Evolutionary conservation across 1,140 invertebrate genomes (phyloP).

Genomic region (Drosophila arizonae): DNA sequence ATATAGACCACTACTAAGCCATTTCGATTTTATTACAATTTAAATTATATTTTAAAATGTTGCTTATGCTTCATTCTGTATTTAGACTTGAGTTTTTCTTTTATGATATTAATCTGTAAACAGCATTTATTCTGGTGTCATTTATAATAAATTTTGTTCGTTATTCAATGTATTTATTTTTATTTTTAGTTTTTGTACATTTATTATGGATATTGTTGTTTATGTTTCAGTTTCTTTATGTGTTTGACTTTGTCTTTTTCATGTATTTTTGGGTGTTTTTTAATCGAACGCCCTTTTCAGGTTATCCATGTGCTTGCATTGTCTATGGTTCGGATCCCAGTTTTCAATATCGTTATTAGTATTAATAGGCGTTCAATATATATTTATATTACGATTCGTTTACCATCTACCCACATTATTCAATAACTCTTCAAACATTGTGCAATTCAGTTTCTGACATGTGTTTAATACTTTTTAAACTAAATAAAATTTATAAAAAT

Average conservation of each 20-base stretch:
- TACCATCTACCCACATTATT: constrained; percentile 7
- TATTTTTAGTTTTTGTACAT: neutral
- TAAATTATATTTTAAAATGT: constrained; percentile 2
- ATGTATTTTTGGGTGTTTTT: constrained; percentile 54
- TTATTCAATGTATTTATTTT: constrained; percentile 3
- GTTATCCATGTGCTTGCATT: constrained; percentile 81
- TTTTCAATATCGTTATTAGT: constrained; percentile 78
- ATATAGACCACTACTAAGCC: constrained; percentile 54
- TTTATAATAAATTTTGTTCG: constrained; percentile 49
- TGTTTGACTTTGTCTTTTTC: constrained; percentile 27
- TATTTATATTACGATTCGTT: constrained; percentile 9
- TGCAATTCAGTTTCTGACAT: constrained; percentile 22
- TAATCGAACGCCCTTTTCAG: constrained; percentile 70
- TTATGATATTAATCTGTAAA: constrained; percentile 23
- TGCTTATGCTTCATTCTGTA: neutral
- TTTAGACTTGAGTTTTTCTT: neutral
- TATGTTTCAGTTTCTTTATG: constrained; percentile 21
- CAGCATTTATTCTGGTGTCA: constrained; percentile 25
- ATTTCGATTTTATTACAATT: constrained; percentile 54
- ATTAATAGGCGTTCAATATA: constrained; percentile 29
- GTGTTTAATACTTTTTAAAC: constrained; percentile 6
- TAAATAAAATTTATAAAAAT: constrained; percentile 19
- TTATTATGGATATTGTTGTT: constrained; percentile 11
- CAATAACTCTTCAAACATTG: constrained; percentile 19
- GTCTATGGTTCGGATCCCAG: constrained; percentile 79